Conservation (phyloP, 1,140 invertebrate genomes). For the Trinorchestia longiramus region DNA sequence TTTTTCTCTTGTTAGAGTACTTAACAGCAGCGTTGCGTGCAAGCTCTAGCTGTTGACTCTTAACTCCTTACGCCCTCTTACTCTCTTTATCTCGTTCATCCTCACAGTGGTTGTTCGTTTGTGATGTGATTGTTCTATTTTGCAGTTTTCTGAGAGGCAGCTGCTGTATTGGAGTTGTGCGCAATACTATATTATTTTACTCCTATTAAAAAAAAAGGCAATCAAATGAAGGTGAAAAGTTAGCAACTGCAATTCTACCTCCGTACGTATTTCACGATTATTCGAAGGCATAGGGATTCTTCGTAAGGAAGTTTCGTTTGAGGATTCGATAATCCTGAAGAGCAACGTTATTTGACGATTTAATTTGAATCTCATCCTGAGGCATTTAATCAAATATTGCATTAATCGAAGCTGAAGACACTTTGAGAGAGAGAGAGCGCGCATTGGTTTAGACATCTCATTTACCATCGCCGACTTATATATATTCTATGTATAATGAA, state of each 20-base stretch:
- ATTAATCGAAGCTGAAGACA: not conserved
- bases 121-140: not conserved
- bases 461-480: too few relatives aligned
- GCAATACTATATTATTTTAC: not conserved
- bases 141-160: not conserved
- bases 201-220: not conserved
- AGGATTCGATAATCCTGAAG: not conserved
- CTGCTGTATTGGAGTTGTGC: not conserved
- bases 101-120: not conserved
- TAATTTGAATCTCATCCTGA: not conserved
- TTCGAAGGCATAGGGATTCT: not conserved
- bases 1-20: not conserved
- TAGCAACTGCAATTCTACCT: not conserved
- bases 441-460: too few relatives aligned
- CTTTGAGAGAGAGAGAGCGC: not conserved
- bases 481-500: not conserved
- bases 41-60: not conserved
- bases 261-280: not conserved
- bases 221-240: not conserved
- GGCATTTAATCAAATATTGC: not conserved
- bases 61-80: not conserved
- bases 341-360: not conserved
- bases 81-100: not conserved
- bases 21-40: not conserved
- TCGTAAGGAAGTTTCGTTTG: not conserved